Base-by-base conservation (phyloP, 2,888 invertebrate species). In the Hydrotaea cyrtoneurina region DNA sequence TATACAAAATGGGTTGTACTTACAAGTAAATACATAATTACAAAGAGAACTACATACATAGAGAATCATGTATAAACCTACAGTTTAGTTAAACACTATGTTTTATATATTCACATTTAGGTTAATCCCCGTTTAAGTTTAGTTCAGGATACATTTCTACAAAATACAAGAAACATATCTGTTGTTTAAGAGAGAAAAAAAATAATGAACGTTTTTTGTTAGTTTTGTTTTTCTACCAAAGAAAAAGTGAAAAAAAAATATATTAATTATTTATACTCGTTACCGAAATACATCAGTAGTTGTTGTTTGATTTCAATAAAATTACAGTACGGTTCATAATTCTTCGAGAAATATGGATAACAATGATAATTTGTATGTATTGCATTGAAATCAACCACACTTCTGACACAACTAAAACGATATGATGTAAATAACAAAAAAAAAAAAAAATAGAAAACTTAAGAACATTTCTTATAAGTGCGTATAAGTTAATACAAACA, bases 1-100 rank as follows among this genome's bases (percentile, higher is more conserved):
- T 31, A 66, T 15, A 46, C 46, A 69, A 69, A 43, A 69, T 46
- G 46, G 69, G 69, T 69, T 69, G 69, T 69, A 69, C 69, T 69
- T 69, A 66, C 66, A 39, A 2, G 66, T 13, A 66, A 43, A 64
- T 31, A 31, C 7, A 31, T 31, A 31, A n/a, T 5, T 39, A 66
- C 66, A 66, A 23, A 21, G n/a, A n/a, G n/a, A 66, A 43, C 36
- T 31, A 31, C 7, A 31, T 31, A 31, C n/a, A 1, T 39, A 66
- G 39, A 66, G n/a, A 21, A 62, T 31, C 11, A 23, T 62, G 31
- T 62, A 62, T 31, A 62, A 62, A 31, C 15, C 31, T 31, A 31
- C 7, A 31, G 7, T 31, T 31, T 31, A 31, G 31, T 4, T 31
- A 31, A 31, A 31, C 31, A 31, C 3, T 31, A 31, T 31, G 31